These are phyloP conservation scores for Teinopalpus imperialis DNA, from an alignment of 2,888 invertebrate genomes.

Conservation along the genomic window DNA sequence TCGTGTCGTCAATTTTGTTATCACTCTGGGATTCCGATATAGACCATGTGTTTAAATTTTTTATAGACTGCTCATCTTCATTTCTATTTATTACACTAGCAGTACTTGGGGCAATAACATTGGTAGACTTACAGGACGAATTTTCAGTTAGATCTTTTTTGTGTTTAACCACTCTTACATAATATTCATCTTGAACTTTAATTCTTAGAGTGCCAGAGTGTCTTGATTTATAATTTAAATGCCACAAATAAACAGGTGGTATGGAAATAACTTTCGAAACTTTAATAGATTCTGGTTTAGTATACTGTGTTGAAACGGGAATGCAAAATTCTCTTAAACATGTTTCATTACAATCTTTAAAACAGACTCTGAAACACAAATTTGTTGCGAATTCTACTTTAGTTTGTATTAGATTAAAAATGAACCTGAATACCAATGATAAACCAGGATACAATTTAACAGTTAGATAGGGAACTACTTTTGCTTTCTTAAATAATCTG, in stretches of 20 bases:
- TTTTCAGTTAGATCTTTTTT: slow-evolving; percentile 37
- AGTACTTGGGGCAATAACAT: slow-evolving; percentile 38
- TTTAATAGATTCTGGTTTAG: slow-evolving; percentile 33
- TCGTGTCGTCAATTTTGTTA: background rate
- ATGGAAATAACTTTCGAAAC: slow-evolving; percentile 48
- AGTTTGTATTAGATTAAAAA: slow-evolving; percentile 43
- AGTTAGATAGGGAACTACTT: slow-evolving; percentile 46
- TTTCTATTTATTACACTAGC: slow-evolving; percentile 41
- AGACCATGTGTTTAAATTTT: slow-evolving; percentile 12
- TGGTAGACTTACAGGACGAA: slow-evolving; percentile 36
- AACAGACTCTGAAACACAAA: slow-evolving; percentile 33
- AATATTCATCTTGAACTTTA: slow-evolving; percentile 40
- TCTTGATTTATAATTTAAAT: slow-evolving; percentile 42
- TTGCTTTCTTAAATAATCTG: slow-evolving; percentile 41
- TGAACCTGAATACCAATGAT: slow-evolving; percentile 44
- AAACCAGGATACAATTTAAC: slow-evolving; percentile 58
- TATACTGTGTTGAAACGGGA: slow-evolving; percentile 46
- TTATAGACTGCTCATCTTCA: slow-evolving; percentile 35
- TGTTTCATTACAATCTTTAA: slow-evolving; percentile 7
- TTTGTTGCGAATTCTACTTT: slow-evolving; percentile 42
- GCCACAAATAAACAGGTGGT: slow-evolving; percentile 58
- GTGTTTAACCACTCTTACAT: slow-evolving; percentile 52
- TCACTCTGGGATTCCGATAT: background rate
- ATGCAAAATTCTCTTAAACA: slow-evolving; percentile 37
- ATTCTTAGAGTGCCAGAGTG: slow-evolving; percentile 47